A percentile compares a stretch with the other conserved stretches of the same genome.
Conservation (phyloP, 2,888 invertebrate genomes). For the Oscheius sp. region DNA sequence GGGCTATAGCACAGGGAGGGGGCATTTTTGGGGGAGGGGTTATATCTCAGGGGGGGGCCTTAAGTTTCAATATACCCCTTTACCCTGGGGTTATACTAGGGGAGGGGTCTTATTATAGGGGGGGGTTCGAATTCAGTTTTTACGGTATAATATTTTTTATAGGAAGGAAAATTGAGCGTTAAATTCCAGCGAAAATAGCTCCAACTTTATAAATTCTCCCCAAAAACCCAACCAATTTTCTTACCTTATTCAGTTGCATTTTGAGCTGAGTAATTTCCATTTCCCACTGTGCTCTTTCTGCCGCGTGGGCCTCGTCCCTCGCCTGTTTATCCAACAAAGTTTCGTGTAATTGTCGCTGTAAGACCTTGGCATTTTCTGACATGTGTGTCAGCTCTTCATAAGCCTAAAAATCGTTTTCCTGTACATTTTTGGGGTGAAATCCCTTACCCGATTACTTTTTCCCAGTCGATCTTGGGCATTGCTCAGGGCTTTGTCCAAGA, state of each 20-base stretch:
- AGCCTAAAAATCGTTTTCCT: conserved; percentile 35
- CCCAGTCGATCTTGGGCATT: conserved; percentile 91
- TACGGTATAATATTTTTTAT: no score
- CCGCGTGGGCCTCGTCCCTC: conserved; percentile 81
- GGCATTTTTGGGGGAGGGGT: no score
- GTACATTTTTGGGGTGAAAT: neutral
- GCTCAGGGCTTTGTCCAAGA: conserved; percentile 88
- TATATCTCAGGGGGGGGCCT: no score
- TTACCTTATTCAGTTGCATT: conserved; percentile 57
- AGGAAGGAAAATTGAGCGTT: no score
- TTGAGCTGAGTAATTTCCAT: conserved; percentile 82
- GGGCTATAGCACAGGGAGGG: no score
- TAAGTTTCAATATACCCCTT: no score
- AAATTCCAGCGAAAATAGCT: no score
- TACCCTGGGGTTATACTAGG: no score
- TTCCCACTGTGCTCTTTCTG: conserved; percentile 85
- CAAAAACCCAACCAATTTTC: neutral
- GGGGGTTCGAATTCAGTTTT: no score
- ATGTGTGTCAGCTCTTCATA: conserved; percentile 49
- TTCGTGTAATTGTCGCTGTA: conserved; percentile 51
- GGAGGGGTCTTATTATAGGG: no score
- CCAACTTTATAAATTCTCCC: no score
- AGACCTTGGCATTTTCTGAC: conserved; percentile 40
- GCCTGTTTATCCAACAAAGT: conserved; percentile 40
- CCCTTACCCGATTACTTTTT: conserved; percentile 54